Evolutionary conservation across 2,888 invertebrate species (phyloP).

Genomic region (Nebria brevicollis): DNA sequence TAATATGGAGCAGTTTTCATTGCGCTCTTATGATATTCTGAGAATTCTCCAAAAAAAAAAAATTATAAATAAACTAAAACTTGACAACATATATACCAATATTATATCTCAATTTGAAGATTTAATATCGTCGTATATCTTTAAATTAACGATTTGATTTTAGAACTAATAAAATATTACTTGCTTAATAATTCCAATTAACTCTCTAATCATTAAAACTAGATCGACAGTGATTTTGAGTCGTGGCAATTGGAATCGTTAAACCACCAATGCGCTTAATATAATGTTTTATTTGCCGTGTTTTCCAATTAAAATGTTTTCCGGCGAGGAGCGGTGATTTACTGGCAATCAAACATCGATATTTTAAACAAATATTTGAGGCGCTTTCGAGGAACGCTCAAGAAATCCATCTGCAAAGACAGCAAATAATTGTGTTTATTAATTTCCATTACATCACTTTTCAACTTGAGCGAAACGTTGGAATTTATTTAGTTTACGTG

Average conservation of each 20-base stretch:
- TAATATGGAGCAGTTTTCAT: no score
- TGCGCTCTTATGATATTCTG: no score
- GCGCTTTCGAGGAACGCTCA: slow-evolving; percentile 10
- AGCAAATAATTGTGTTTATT: slow-evolving; percentile 41
- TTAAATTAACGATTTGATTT: not conserved
- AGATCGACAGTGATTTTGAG: not conserved
- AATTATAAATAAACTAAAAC: not conserved
- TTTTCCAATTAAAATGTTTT: slow-evolving; percentile 40
- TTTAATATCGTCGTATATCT: not conserved
- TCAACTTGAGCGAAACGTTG: slow-evolving; percentile 8
- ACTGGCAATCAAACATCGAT: slow-evolving; percentile 31
- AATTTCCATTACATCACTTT: slow-evolving; percentile 31
- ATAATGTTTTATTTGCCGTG: slow-evolving; percentile 20
- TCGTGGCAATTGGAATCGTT: not conserved
- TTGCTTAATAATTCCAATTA: not conserved
- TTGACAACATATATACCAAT: not conserved
- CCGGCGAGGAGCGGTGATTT: slow-evolving; percentile 10
- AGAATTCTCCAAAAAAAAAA: no score
- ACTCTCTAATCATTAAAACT: not conserved
- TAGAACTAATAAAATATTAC: not conserved
- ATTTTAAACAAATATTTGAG: slow-evolving; percentile 33
- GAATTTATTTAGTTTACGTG: slow-evolving; percentile 38
- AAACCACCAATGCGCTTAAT: not conserved
- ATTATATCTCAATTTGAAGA: not conserved
- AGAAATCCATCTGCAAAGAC: slow-evolving; percentile 29